Base-by-base conservation (phyloP, 2,888 invertebrate genomes). In the Harpalus rubripes region DNA sequence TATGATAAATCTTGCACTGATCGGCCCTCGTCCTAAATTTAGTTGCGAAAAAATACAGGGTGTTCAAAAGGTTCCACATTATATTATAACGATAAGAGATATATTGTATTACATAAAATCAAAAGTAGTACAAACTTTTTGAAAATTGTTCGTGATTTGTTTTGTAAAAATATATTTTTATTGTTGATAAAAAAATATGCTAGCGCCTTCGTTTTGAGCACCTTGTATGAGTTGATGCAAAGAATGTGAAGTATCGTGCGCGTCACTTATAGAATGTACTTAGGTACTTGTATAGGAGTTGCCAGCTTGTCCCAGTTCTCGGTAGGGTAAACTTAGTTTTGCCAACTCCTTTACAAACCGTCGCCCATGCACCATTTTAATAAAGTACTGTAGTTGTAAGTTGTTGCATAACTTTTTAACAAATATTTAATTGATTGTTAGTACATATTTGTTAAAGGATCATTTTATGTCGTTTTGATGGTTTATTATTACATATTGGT, bases 291-390 rank as follows among this genome's bases (percentile, higher is more conserved):
- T 80, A 59, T 61, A 22, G 80, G 80, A 80, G 80, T 80, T 80
- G 80, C 61, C 80, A 80, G 80, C 59, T 80, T 80, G 12, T 59
- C 59, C 59, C 59, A 15, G 15, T 59, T 41, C 7, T 80, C 80
- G 80, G 63, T 80, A 80, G 80, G 39, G 39, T 61, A 16, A 58
- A 61, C 32, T n/a, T 80, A 80, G 80, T 41, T 32, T 58, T 80
- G 80, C 41, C 80, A 80, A 80, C 80, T 80, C 80, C 61, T 80
- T 41, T 80, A 59, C 59, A 80, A 59, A 18, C 80, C 80, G 61
- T 80, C 56, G 61, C 59, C 61, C 80, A 59, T 26, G 15, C 80
- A 80, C 78, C 78, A 78, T 78, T 78, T 74, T 78, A 78, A 78
- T 56, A 76, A 78, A 58, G 58, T 52, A 72, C 44, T 72, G 72